Percentiles rank a stretch among this genome's conserved stretches.
Evolutionary conservation across 2,797 vertebrate species (phyloP).

Genomic region (Eurystomus glaucurus): DNA sequence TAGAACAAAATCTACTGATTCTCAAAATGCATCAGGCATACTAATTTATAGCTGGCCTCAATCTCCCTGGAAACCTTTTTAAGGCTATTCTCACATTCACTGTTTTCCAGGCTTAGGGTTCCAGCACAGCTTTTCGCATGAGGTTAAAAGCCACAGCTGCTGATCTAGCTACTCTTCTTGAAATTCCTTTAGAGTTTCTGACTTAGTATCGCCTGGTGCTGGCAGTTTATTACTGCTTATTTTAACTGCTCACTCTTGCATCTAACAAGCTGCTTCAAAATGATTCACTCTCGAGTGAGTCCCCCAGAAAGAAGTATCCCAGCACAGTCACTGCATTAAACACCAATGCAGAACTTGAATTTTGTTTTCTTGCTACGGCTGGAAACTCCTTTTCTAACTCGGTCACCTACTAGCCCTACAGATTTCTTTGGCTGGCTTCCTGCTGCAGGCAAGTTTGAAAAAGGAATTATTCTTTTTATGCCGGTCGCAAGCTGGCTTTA

Average conservation of each 20-base stretch:
- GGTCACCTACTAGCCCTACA: neutral
- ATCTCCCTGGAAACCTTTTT: neutral
- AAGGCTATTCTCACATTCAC: neutral
- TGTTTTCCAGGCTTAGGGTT: neutral
- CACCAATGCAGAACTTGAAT: neutral
- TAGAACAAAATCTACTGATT: neutral
- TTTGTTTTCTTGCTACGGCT: neutral
- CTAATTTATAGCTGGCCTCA: neutral
- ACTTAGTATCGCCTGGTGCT: neutral
- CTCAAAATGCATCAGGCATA: neutral
- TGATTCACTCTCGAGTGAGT: accelerated
- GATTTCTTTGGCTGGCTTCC: neutral
- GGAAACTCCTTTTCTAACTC: slow-evolving; percentile 40
- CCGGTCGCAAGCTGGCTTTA: neutral
- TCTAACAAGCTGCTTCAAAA: neutral
- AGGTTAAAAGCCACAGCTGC: neutral
- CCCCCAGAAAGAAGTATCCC: neutral
- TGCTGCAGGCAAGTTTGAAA: neutral
- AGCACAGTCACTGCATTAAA: neutral
- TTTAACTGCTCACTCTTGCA: neutral
- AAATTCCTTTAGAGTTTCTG: neutral
- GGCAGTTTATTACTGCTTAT: neutral
- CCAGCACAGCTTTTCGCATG: neutral
- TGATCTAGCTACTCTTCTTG: neutral
- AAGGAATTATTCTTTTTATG: neutral